Conservation (phyloP, 2,888 invertebrate genomes). For the Slavum lentiscoides region DNA sequence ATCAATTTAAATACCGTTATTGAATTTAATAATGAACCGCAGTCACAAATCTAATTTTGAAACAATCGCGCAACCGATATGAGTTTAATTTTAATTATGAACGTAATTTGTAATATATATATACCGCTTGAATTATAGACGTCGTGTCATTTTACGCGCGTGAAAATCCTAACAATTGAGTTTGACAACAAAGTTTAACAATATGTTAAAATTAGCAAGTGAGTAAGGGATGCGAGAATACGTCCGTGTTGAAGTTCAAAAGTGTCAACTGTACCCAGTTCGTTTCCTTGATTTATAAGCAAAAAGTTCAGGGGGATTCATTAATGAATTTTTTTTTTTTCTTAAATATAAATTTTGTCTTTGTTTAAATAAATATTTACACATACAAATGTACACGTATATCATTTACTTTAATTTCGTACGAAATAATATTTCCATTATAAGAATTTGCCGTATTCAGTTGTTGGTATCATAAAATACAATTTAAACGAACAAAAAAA, state of each 20-base stretch:
- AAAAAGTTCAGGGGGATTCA: slow-evolving; percentile 39
- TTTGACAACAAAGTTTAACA: slow-evolving; percentile 48
- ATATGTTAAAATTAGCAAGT: slow-evolving; percentile 44
- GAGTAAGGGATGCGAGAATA: slow-evolving; percentile 9
- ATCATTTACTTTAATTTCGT: slow-evolving; percentile 7
- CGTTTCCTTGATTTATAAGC: slow-evolving; percentile 40
- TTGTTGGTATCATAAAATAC: too few species aligned
- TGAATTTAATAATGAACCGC: not conserved
- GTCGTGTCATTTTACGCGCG: not conserved
- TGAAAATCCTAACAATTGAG: slow-evolving; percentile 20
- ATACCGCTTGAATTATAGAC: not conserved
- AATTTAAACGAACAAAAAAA: too few species aligned
- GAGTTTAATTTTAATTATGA: too few species aligned
- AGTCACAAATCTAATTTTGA: not conserved
- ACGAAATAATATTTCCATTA: too few species aligned
- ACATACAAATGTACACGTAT: too few species aligned
- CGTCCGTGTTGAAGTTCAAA: slow-evolving; percentile 27
- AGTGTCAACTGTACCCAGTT: slow-evolving; percentile 35
- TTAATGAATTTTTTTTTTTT: slow-evolving; percentile 16
- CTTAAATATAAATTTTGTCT: not conserved
- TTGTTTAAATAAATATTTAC: slow-evolving; percentile 35
- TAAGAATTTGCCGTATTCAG: too few species aligned
- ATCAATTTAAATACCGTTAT: not conserved
- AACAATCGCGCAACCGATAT: not conserved
- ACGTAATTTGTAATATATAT: not conserved